These are phyloP conservation scores for Arctocebus calabarensis DNA, from an alignment of 2,797 vertebrate genomes.

Conservation along the genomic window DNA sequence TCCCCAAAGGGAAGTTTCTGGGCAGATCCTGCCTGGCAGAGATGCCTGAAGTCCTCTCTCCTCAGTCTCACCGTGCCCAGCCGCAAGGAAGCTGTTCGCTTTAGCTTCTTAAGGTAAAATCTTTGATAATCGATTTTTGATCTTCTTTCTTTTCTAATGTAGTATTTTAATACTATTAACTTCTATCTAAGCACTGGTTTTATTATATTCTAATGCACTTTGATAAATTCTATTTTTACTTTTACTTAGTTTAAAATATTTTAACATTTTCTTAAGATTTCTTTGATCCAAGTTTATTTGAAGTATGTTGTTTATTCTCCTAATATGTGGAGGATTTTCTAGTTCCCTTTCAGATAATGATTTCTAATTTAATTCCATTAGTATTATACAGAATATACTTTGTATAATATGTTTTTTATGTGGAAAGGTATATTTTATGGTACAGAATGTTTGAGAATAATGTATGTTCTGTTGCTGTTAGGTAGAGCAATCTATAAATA, in stretches of 20 bases:
- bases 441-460: not conserved
- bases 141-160: not conserved
- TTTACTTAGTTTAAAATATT: slow-evolving; percentile 9
- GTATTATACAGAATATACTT: not conserved
- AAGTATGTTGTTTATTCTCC: not conserved
- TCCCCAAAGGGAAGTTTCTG: too few species aligned
- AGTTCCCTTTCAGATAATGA: not conserved
- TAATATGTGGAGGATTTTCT: not conserved
- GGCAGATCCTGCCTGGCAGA: too few species aligned
- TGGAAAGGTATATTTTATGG: not conserved
- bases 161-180: not conserved
- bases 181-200: not conserved
- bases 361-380: not conserved
- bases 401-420: not conserved
- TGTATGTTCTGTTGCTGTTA: not conserved
- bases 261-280: not conserved
- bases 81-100: too few species aligned
- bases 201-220: not conserved
- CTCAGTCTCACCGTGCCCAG: too few species aligned
- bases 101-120: not conserved
- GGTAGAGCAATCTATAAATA: not conserved
- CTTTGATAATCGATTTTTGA: not conserved
- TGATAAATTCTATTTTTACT: not conserved
- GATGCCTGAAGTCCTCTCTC: too few species aligned
- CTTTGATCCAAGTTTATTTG: not conserved